A percentile compares a stretch with the other conserved stretches of the same genome.
Evolutionary conservation across 2,888 invertebrate genomes (phyloP).

Genomic region (Napeogenes inachia): DNA sequence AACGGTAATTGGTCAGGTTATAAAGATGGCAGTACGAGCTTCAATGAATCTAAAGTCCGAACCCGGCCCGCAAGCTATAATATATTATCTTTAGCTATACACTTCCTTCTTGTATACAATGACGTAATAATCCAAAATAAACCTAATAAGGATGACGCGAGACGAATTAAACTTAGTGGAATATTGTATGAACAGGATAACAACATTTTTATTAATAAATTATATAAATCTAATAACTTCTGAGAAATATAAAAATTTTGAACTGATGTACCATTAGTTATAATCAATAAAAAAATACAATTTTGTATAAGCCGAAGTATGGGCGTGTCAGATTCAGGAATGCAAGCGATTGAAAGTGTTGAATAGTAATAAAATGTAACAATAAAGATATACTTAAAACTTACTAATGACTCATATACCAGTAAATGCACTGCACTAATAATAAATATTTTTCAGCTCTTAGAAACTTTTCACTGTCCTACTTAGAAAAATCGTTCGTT

Average conservation of each 20-base stretch:
- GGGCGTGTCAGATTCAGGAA: slow-evolving; percentile 65
- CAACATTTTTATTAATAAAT: neutral
- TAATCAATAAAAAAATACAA: slow-evolving; percentile 25
- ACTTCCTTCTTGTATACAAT: slow-evolving; percentile 50
- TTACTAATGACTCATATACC: slow-evolving; percentile 41
- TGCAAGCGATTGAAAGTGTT: neutral
- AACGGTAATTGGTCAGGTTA: slow-evolving; percentile 39
- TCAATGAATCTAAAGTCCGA: slow-evolving; percentile 37
- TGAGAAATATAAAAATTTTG: no score
- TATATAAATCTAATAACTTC: slow-evolving; percentile 3
- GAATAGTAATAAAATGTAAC: neutral
- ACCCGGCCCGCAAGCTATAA: slow-evolving; percentile 31
- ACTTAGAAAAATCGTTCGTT: slow-evolving; percentile 58
- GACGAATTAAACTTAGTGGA: slow-evolving; percentile 7
- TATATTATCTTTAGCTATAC: slow-evolving; percentile 22
- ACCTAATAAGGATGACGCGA: slow-evolving; percentile 64
- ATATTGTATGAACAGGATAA: neutral
- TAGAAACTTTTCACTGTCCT: slow-evolving; percentile 27
- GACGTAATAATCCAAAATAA: slow-evolving; percentile 77
- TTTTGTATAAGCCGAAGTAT: slow-evolving; percentile 53
- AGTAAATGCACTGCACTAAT: slow-evolving; percentile 15
- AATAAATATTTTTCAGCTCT: slow-evolving; percentile 35
- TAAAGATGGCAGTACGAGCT: slow-evolving; percentile 36
- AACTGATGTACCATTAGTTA: no score
- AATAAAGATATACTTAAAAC: slow-evolving; percentile 20